phyloP scores from a whole-genome alignment of 2,888 invertebrate species.

The Strigamia crassipes region DNA sequence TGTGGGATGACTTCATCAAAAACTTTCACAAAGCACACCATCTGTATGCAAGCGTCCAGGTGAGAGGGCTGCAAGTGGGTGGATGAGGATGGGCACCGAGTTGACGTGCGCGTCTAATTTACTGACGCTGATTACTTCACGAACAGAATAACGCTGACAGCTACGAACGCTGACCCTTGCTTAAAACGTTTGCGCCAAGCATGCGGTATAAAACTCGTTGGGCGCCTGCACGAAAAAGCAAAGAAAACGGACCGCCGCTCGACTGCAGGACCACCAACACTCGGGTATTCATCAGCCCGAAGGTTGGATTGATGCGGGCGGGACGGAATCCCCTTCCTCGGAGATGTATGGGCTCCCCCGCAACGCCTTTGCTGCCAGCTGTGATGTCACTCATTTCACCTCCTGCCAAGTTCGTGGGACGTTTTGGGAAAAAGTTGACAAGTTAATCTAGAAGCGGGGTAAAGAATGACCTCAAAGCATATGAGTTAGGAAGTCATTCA shows the following conservation, averaged over 20 bases:
- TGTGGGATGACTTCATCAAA: conserved; percentile 41
- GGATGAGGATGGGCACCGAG: conserved; percentile 25
- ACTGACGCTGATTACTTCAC: conserved; percentile 37
- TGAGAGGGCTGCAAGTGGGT: conserved; percentile 32
- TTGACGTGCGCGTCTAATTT: conserved; percentile 40
- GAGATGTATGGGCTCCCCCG: conserved; percentile 36
- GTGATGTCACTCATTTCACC: conserved; percentile 38
- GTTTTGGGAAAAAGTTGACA: conserved; percentile 14
- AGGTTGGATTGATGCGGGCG: conserved; percentile 8
- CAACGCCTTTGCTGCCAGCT: conserved; percentile 32
- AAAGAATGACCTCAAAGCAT: neutral
- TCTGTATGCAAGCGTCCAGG: conserved; percentile 40
- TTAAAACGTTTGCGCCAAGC: neutral
- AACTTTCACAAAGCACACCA: conserved; percentile 32
- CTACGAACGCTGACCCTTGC: conserved; percentile 30
- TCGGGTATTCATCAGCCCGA: conserved; percentile 15
- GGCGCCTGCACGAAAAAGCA: neutral
- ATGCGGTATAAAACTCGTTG: neutral
- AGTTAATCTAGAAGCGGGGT: conserved; percentile 10
- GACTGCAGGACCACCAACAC: neutral
- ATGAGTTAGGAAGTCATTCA: conserved; percentile 29
- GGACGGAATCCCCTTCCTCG: neutral
- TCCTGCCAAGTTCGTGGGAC: conserved; percentile 38
- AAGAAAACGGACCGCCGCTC: neutral
- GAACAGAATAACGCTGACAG: conserved; percentile 35